These are phyloP conservation scores for Hypomesus transpacificus DNA, from an alignment of 2,113 vertebrate genomes.

Conservation along the genomic window DNA sequence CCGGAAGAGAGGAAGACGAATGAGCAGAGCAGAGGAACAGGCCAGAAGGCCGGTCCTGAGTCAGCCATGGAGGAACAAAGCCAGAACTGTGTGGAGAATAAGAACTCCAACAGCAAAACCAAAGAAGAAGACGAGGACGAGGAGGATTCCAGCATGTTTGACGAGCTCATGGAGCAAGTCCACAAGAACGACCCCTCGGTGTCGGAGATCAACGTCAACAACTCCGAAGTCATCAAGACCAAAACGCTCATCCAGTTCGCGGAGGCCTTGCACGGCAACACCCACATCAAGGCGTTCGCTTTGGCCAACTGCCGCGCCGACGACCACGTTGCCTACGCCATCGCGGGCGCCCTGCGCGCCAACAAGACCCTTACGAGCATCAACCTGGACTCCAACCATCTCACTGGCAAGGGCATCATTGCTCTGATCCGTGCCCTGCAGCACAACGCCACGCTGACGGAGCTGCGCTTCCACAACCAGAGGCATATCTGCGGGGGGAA, in stretches of 20 bases:
- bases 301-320: conserved; percentile 92
- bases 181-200: conserved; percentile 78
- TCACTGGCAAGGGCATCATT: conserved; percentile 91
- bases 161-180: conserved; percentile 87
- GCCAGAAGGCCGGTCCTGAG: conserved; percentile 2
- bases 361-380: conserved; percentile 89
- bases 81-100: conserved; percentile 58
- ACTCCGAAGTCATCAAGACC: conserved; percentile 91
- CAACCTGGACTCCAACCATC: conserved; percentile 96
- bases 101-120: conserved; percentile 46
- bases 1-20: conserved; percentile 50
- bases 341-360: conserved; percentile 83
- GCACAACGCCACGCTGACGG: conserved; percentile 85
- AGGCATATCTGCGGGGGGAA: conserved; percentile 95
- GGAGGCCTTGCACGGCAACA: conserved; percentile 86
- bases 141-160: conserved; percentile 87
- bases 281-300: conserved; percentile 79
- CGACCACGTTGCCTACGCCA: conserved; percentile 91
- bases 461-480: conserved; percentile 98
- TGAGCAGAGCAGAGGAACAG: conserved; percentile 40
- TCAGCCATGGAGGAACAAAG: conserved; percentile 20
- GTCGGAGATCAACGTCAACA: conserved; percentile 90
- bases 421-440: conserved; percentile 90
- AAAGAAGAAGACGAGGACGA: conserved; percentile 68
- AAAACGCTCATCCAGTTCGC: conserved; percentile 92